These are phyloP conservation scores for Chrysotoxum bicinctum DNA, from an alignment of 2,888 invertebrate species.

Conservation along the genomic window DNA sequence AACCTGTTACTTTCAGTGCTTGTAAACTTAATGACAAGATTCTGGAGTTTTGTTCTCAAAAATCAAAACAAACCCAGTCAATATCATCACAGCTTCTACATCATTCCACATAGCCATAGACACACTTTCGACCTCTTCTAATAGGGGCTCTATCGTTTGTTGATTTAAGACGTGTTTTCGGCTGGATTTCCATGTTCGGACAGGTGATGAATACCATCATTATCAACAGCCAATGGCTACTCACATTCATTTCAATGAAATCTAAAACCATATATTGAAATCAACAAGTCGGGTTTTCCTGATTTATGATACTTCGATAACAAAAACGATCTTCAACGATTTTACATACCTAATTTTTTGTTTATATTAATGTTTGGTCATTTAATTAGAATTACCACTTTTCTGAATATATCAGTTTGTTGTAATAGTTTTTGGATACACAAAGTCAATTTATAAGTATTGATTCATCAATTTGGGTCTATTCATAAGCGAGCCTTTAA, in stretches of 20 bases:
- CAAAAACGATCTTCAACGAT: conserved; percentile 55
- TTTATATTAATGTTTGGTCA: not conserved
- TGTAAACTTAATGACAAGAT: not conserved
- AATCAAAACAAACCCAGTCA: conserved; percentile 24
- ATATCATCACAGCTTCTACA: not conserved
- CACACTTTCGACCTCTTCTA: not conserved
- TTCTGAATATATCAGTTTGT: not conserved
- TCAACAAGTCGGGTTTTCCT: conserved; percentile 14
- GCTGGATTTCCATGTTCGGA: conserved; percentile 33
- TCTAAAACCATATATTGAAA: conserved; percentile 17
- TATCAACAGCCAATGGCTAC: conserved; percentile 35
- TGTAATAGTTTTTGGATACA: conserved; percentile 47
- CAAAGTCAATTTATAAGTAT: conserved; percentile 32
- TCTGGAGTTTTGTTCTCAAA: conserved; percentile 13
- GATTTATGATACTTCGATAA: conserved; percentile 57
- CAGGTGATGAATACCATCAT: conserved; percentile 58
- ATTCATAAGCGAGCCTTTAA: not conserved
- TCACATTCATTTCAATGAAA: conserved; percentile 63
- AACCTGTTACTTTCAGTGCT: not conserved
- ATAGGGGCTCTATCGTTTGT: not conserved
- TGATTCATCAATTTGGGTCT: conserved; percentile 22
- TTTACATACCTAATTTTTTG: conserved; percentile 26
- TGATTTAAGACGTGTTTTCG: conserved; percentile 3
- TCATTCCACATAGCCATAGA: not conserved
- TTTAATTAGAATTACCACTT: conserved; percentile 38